A percentile compares a stretch with the other conserved stretches of the same genome.
phyloP scores from a whole-genome alignment of 2,797 vertebrate genomes.

The Urophycis tenuis region DNA sequence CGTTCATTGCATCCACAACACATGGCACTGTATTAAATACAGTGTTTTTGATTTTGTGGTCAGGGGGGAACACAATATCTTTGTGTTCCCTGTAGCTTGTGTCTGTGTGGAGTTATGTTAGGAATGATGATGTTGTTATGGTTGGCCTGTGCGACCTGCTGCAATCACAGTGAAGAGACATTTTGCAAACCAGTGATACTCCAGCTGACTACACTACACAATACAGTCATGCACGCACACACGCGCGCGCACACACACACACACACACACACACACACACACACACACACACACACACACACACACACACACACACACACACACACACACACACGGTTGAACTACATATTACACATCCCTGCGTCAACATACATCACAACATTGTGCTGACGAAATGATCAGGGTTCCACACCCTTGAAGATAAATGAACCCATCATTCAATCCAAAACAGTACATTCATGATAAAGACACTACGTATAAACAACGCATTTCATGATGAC shows the following conservation, averaged over 20 bases:
- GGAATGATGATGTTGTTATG: constrained; percentile 23
- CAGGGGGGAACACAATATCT: no score
- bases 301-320: neutral
- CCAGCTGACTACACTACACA: constrained; percentile 4
- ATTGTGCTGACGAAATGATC: neutral
- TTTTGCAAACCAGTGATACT: constrained; percentile 34
- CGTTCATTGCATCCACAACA: neutral
- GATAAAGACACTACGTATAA: neutral
- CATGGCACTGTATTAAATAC: neutral
- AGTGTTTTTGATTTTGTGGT: no score
- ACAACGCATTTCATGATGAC: neutral
- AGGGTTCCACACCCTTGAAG: neutral
- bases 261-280: constrained; percentile 10
- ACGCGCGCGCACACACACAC: constrained; percentile 19
- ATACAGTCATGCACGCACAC: neutral
- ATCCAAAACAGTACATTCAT: neutral
- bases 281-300: constrained; percentile 1
- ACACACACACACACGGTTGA: no score
- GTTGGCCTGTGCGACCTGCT: constrained; percentile 32
- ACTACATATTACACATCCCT: no score
- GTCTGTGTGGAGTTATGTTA: constrained; percentile 1
- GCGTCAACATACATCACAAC: no score
- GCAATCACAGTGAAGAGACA: constrained; percentile 32
- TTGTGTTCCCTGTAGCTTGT: neutral
- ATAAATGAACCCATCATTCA: neutral